A percentile compares a stretch with the other conserved stretches of the same genome.
These are phyloP conservation scores for Lasiommata megera DNA, from an alignment of 2,888 invertebrate genomes.

Conservation along the genomic window DNA sequence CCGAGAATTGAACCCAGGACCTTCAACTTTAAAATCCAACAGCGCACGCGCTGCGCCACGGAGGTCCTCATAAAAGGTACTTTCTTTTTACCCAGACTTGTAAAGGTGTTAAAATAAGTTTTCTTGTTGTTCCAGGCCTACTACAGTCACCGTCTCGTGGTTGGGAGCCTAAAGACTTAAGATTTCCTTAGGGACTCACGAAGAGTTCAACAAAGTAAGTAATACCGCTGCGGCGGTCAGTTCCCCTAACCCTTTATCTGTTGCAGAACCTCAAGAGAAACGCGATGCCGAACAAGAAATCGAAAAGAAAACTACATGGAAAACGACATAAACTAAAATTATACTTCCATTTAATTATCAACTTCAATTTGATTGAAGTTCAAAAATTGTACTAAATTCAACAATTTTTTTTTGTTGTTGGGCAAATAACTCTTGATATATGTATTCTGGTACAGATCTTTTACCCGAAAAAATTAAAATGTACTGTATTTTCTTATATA, in stretches of 20 bases:
- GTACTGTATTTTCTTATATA: not conserved
- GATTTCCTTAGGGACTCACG: slow-evolving; percentile 76
- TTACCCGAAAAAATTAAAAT: not conserved
- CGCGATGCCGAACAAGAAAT: slow-evolving; percentile 9
- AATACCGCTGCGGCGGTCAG: slow-evolving; percentile 42
- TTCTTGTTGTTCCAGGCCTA: slow-evolving; percentile 70
- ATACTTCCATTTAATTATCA: not conserved
- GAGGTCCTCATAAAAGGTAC: no score
- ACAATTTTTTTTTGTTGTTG: not conserved
- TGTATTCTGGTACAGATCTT: not conserved
- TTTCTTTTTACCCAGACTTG: no score
- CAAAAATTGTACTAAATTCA: not conserved
- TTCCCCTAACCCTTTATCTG: slow-evolving; percentile 47
- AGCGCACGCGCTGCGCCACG: no score
- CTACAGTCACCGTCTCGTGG: slow-evolving; percentile 61
- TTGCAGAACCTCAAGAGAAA: slow-evolving; percentile 50
- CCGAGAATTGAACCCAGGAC: no score
- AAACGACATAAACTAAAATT: not conserved
- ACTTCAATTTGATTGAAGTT: slow-evolving; percentile 2
- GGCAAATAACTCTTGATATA: not conserved
- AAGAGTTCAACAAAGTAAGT: slow-evolving; percentile 79
- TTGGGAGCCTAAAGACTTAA: slow-evolving; percentile 72
- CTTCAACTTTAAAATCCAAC: no score
- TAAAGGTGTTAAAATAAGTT: not conserved
- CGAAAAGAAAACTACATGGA: slow-evolving; percentile 1